A percentile compares a stretch with the other conserved stretches of the same genome.
Conservation (phyloP, 2,888 invertebrate genomes). For the Chalcosyrphus nemorum region DNA sequence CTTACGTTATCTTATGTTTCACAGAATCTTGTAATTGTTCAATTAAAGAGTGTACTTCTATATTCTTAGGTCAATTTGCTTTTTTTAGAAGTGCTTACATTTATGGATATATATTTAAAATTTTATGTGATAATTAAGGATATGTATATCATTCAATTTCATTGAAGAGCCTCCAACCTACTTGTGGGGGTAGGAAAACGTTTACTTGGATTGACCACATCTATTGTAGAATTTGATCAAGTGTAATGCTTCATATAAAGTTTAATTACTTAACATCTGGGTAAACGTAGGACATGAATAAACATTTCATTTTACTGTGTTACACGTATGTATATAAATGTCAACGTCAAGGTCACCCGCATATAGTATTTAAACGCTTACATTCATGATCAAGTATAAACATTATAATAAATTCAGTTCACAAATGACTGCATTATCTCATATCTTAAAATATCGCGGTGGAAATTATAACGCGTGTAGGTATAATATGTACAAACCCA, state of each 20-base stretch:
- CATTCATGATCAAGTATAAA: conserved; percentile 9
- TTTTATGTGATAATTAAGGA: too few species aligned
- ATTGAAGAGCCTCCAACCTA: too few species aligned
- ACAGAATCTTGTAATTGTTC: too few species aligned
- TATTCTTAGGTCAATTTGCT: too few species aligned
- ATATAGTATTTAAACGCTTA: conserved; percentile 27
- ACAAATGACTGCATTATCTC: background rate
- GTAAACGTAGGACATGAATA: background rate
- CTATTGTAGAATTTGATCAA: background rate
- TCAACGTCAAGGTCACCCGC: conserved; percentile 33
- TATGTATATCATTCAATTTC: too few species aligned
- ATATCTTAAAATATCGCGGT: background rate
- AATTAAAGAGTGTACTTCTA: too few species aligned
- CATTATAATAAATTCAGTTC: conserved; percentile 15
- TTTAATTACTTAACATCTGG: background rate
- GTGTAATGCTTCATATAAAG: background rate
- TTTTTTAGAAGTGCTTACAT: too few species aligned
- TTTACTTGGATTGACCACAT: too few species aligned
- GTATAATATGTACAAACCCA: background rate
- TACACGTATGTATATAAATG: background rate
- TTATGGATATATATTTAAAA: too few species aligned
- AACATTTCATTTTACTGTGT: conserved; percentile 37
- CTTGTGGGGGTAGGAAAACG: too few species aligned
- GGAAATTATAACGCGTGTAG: conserved; percentile 8
- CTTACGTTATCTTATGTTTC: too few species aligned